Evolutionary conservation across 2,113 vertebrate genomes (phyloP).

Genomic region (Riparia riparia): DNA sequence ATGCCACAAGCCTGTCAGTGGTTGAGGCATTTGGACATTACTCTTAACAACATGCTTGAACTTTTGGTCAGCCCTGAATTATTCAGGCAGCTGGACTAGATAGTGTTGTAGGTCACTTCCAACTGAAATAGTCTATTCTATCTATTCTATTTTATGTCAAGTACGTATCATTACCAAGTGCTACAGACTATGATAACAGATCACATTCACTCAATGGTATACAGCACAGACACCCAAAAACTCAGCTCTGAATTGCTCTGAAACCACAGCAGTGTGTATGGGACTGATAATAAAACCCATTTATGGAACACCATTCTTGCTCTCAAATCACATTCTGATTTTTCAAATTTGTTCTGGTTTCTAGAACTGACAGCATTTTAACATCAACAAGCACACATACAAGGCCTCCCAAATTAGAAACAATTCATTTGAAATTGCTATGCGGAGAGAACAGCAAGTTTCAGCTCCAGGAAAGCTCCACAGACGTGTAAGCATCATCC

Average conservation of each 20-base stretch:
- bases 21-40: not conserved
- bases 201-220: not conserved
- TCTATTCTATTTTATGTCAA: not conserved
- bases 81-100: not conserved
- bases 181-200: not conserved
- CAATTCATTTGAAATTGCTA: conserved; percentile 48
- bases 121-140: not conserved
- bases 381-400: conserved; percentile 28
- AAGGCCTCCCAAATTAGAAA: conserved; percentile 49
- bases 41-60: not conserved
- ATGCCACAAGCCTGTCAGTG: not conserved
- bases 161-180: not conserved
- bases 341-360: conserved; percentile 36
- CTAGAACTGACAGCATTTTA: conserved; percentile 29
- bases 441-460: conserved; percentile 50
- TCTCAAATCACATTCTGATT: conserved; percentile 6
- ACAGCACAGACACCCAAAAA: not conserved
- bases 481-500: not conserved
- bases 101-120: not conserved
- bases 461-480: conserved; percentile 24
- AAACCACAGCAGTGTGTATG: not conserved
- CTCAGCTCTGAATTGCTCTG: not conserved
- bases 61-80: not conserved
- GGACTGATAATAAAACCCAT: not conserved
- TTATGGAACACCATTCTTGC: conserved; percentile 4